phyloP scores from a whole-genome alignment of 2,888 invertebrate species.

The Andricus curvator region DNA sequence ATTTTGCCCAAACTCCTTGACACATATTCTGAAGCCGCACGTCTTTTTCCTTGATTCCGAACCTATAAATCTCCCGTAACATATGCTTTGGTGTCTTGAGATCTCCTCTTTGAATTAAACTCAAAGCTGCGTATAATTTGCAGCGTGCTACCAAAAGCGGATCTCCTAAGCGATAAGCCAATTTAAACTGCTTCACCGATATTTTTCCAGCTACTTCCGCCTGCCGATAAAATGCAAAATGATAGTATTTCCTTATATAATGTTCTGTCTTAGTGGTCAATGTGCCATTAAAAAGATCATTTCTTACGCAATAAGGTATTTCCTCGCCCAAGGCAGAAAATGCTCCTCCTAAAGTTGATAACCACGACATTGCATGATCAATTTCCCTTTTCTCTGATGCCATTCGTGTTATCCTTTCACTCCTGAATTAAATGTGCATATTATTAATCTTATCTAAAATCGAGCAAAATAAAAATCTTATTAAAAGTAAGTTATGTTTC shows the following conservation, averaged over 20 bases:
- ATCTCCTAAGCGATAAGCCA: conserved; percentile 91
- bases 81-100: conserved; percentile 83
- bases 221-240: conserved; percentile 78
- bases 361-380: conserved; percentile 93
- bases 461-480: conserved; percentile 26
- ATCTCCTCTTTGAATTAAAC: conserved; percentile 90
- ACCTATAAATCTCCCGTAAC: conserved; percentile 80
- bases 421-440: conserved; percentile 75
- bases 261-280: conserved; percentile 23
- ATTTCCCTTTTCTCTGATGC: conserved; percentile 86
- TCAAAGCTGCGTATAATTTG: conserved; percentile 91
- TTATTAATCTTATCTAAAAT: conserved; percentile 15
- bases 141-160: conserved; percentile 90
- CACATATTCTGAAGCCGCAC: conserved; percentile 88
- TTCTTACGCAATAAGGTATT: conserved; percentile 86
- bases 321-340: conserved; percentile 97
- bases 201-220: conserved; percentile 94
- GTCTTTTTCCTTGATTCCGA: conserved; percentile 80
- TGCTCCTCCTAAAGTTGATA: conserved; percentile 97
- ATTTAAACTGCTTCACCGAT: conserved; percentile 89
- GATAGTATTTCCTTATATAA: conserved; percentile 1
- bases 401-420: conserved; percentile 78
- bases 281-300: conserved; percentile 25
- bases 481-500: conserved; percentile 11
- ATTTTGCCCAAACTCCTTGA: conserved; percentile 91